These are phyloP conservation scores for Meda fulgida DNA, from an alignment of 2,797 vertebrate genomes.

Conservation along the genomic window DNA sequence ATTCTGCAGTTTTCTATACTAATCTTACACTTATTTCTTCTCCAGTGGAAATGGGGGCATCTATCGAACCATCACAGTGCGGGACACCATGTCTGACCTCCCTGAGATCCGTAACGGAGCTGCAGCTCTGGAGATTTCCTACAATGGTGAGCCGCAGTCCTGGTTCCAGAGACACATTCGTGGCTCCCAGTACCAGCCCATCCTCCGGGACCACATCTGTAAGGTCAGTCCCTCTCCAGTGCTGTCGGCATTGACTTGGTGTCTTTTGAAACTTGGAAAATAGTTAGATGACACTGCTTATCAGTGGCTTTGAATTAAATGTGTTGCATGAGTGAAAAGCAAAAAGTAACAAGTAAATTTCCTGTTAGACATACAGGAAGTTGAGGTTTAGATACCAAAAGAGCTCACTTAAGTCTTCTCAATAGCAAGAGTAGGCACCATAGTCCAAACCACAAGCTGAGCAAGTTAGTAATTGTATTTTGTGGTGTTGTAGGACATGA, in stretches of 20 bases:
- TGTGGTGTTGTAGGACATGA: constrained; percentile 87
- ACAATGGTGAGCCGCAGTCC: constrained; percentile 97
- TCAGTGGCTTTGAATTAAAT: background rate
- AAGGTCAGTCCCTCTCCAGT: constrained; percentile 78
- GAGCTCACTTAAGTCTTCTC: background rate
- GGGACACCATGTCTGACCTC: constrained; percentile 97
- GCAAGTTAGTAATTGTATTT: background rate
- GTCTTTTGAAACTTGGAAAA: too few species aligned
- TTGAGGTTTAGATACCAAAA: background rate
- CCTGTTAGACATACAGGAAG: background rate
- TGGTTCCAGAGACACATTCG: constrained; percentile 98
- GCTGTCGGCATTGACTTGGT: background rate
- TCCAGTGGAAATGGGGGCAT: constrained; percentile 88
- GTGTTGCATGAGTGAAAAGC: too few species aligned
- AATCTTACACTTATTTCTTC: background rate
- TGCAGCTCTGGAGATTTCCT: constrained; percentile 89
- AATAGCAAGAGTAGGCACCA: background rate
- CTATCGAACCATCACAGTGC: constrained; percentile 94
- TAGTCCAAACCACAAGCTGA: background rate
- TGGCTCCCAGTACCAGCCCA: constrained; percentile 94
- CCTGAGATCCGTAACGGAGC: constrained; percentile 95
- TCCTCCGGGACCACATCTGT: constrained; percentile 96
- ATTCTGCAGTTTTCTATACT: background rate
- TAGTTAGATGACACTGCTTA: background rate
- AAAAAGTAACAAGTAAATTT: background rate